Conservation (phyloP, 1,140 invertebrate genomes). For the Cotesia vestalis region DNA sequence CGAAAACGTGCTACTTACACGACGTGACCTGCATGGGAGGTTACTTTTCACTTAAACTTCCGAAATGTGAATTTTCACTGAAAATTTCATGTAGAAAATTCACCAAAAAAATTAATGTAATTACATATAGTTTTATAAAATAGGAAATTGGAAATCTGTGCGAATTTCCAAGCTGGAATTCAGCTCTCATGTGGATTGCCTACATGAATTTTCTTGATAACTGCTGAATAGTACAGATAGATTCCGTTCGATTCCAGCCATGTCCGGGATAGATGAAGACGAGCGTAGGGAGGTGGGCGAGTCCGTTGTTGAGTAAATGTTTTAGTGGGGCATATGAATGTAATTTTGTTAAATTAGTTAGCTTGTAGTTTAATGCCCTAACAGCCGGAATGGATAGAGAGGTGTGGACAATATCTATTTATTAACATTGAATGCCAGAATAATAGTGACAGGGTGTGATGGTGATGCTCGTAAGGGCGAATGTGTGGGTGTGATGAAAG, state of each 20-base stretch:
- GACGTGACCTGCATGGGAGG: slow-evolving; percentile 31
- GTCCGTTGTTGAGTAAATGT: slow-evolving; percentile 29
- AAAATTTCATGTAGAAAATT: slow-evolving; percentile 23
- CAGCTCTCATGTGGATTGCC: too few relatives aligned
- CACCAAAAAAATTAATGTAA: too few relatives aligned
- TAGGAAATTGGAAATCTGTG: too few relatives aligned
- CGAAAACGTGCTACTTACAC: slow-evolving; percentile 37
- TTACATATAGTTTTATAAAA: too few relatives aligned
- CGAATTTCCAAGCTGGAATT: too few relatives aligned
- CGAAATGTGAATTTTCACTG: slow-evolving; percentile 11
- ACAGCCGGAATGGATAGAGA: slow-evolving; percentile 26
- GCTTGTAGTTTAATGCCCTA: slow-evolving; percentile 24
- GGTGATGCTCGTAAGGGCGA: slow-evolving; percentile 11
- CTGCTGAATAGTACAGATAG: too few relatives aligned
- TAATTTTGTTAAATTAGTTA: slow-evolving; percentile 30
- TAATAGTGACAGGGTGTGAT: slow-evolving; percentile 33
- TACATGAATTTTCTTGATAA: too few relatives aligned
- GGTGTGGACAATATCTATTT: slow-evolving; percentile 33
- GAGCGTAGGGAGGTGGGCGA: not conserved
- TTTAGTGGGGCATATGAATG: slow-evolving; percentile 36
- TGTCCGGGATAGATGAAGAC: too few relatives aligned
- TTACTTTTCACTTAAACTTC: slow-evolving; percentile 7
- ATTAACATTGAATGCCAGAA: slow-evolving; percentile 33
- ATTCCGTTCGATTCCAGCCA: too few relatives aligned
- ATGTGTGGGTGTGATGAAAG: slow-evolving; percentile 46